Conservation (phyloP, 1,140 invertebrate species). For the Sycophila sp. region DNA sequence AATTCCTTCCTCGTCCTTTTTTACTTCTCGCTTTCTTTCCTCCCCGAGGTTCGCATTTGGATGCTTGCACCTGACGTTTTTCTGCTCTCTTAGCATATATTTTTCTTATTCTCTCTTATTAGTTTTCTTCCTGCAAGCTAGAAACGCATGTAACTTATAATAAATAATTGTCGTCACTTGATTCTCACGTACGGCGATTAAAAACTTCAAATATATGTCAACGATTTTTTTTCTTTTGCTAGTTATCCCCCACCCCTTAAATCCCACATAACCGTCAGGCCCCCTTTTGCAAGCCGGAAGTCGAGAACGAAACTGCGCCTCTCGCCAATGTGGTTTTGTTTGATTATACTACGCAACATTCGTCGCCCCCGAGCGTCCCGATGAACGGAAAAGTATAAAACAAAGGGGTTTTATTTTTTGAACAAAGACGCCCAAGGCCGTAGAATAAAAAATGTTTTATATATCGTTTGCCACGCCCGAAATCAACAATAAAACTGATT, state of each 20-base stretch:
- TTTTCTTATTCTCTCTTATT: no score
- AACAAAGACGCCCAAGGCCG: conserved; percentile 50
- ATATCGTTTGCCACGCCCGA: conserved; percentile 62
- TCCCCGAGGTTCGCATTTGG: no score
- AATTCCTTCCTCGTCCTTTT: no score
- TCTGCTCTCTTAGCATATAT: no score
- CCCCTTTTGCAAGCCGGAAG: conserved; percentile 39
- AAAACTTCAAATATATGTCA: conserved; percentile 1
- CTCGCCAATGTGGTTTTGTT: conserved; percentile 58
- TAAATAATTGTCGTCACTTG: conserved; percentile 1
- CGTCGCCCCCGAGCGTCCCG: conserved; percentile 47
- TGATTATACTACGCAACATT: conserved; percentile 66
- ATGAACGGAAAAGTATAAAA: not conserved
- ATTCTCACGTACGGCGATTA: conserved; percentile 1
- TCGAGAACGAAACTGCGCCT: conserved; percentile 54
- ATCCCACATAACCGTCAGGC: not conserved
- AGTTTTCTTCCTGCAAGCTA: no score
- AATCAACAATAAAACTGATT: conserved; percentile 63
- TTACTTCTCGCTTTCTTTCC: no score
- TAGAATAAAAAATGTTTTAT: conserved; percentile 63
- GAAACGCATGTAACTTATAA: not conserved
- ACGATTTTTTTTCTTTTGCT: not conserved
- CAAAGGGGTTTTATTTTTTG: not conserved
- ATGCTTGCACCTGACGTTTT: no score
- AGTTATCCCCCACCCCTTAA: not conserved